Conservation (phyloP, 1,140 invertebrate genomes). For the Campoletis sonorensis region DNA sequence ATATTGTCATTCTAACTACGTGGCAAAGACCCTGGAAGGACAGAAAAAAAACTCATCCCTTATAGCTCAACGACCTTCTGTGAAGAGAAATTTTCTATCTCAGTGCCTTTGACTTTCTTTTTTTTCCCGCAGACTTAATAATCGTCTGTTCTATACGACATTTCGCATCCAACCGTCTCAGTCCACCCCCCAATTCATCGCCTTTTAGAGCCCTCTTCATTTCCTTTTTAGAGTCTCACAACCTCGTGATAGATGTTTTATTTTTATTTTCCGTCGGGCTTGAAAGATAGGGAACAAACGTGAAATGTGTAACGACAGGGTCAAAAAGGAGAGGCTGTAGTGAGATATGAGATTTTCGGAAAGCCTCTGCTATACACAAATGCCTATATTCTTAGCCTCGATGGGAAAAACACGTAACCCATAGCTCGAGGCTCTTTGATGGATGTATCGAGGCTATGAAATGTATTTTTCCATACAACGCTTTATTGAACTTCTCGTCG, state of each 20-base stretch:
- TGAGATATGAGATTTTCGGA: slow-evolving; percentile 21
- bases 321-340: neutral
- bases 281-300: neutral
- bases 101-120: neutral
- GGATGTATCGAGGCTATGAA: slow-evolving; percentile 42
- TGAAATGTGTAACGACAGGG: neutral
- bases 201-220: neutral
- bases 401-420: slow-evolving; percentile 58
- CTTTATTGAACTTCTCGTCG: slow-evolving; percentile 31
- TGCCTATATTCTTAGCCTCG: slow-evolving; percentile 22
- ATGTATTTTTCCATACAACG: slow-evolving; percentile 23
- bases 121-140: neutral
- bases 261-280: neutral
- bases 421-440: slow-evolving; percentile 52
- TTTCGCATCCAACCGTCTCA: neutral
- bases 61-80: neutral
- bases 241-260: neutral
- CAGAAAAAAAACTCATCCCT: neutral
- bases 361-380: neutral
- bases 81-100: neutral
- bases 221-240: neutral
- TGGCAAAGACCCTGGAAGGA: too few species aligned
- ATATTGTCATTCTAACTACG: too few species aligned
- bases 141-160: neutral
- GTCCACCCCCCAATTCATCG: neutral